Conservation (phyloP, 2,797 vertebrate genomes). For the Strix occidentalis region DNA sequence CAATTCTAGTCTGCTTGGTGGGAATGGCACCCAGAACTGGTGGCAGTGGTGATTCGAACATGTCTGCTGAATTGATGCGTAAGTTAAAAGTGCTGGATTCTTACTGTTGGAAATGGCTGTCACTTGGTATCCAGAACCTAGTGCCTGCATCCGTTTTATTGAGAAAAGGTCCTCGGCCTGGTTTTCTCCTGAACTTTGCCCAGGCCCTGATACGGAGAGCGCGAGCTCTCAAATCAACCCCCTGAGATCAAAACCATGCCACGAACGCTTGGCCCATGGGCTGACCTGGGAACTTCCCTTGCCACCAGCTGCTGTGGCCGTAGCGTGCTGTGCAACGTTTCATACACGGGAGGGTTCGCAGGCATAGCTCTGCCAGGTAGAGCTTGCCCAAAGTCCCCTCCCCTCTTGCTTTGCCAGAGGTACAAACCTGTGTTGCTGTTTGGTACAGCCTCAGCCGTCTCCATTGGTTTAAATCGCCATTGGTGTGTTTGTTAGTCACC, state of each 20-base stretch:
- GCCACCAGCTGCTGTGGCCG: fast-evolving
- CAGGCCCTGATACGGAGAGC: not conserved
- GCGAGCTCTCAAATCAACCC: not conserved
- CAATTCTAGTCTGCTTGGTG: fast-evolving
- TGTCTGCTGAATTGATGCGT: fast-evolving
- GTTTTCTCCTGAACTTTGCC: conserved; percentile 21
- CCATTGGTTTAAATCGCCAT: fast-evolving
- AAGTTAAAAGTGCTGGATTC: fast-evolving
- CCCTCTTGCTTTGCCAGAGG: not conserved
- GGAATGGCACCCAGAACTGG: not conserved
- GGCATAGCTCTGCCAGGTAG: fast-evolving
- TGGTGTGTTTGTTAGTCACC: not conserved
- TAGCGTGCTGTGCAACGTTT: fast-evolving
- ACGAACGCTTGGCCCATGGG: fast-evolving
- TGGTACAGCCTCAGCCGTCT: not conserved
- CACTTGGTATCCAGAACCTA: not conserved
- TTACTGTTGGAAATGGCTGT: fast-evolving
- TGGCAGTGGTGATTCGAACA: not conserved
- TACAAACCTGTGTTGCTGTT: fast-evolving
- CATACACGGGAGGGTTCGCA: fast-evolving
- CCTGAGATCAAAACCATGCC: not conserved
- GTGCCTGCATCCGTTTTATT: fast-evolving
- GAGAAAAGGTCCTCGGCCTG: not conserved
- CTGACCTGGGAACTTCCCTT: not conserved
- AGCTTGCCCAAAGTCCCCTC: fast-evolving